Conservation (phyloP, 2,797 vertebrate species). For the Anguilla megastoma region DNA sequence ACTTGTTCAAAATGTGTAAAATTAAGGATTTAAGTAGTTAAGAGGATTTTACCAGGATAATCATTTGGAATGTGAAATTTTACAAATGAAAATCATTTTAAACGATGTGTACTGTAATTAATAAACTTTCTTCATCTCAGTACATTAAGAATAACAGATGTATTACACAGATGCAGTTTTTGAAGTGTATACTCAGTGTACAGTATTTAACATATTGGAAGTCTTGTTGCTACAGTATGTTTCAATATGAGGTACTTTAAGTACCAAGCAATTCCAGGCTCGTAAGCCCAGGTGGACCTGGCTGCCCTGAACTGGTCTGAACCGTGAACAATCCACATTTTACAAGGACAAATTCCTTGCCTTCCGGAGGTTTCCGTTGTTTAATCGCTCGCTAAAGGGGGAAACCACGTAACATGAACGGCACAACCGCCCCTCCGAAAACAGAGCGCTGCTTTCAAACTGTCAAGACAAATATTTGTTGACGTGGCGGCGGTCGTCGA, state of each 20-base stretch:
- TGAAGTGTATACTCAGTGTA: not conserved
- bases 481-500: not conserved
- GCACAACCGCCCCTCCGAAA: not conserved
- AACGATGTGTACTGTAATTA: not conserved
- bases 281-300: not conserved
- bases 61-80: not conserved
- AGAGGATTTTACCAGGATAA: not conserved
- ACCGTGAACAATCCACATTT: not conserved
- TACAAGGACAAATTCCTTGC: slow-evolving; percentile 7
- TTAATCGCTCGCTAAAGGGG: not conserved
- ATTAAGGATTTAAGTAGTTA: not conserved
- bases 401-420: not conserved
- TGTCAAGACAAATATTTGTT: not conserved
- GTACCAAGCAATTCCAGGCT: not conserved
- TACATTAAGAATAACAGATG: not conserved
- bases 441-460: not conserved
- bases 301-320: not conserved
- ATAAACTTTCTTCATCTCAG: not conserved
- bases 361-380: not conserved
- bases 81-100: too few relatives aligned
- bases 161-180: not conserved
- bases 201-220: not conserved
- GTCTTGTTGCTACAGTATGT: not conserved
- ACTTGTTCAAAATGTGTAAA: not conserved
- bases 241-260: not conserved